Evolutionary conservation across 2,888 invertebrate species (phyloP).

Genomic region (Lithosia quadra): DNA sequence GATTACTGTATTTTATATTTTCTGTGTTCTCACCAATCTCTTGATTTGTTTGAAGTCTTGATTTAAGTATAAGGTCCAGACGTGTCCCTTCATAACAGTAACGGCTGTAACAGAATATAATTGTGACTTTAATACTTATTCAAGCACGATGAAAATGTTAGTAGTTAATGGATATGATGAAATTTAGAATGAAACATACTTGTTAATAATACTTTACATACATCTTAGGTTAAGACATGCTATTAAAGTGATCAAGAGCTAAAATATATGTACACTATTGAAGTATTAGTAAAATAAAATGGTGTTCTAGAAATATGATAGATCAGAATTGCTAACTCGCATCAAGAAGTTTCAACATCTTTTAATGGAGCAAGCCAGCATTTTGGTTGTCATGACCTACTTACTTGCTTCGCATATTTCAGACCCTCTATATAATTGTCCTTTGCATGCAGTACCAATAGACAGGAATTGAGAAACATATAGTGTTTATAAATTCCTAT

Average conservation of each 20-base stretch:
- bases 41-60: conserved; percentile 56
- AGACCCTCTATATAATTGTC: not conserved
- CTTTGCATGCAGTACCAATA: conserved; percentile 1
- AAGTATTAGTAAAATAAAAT: not conserved
- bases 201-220: not conserved
- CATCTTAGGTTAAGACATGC: conserved; percentile 34
- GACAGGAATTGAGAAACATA: not conserved
- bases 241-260: conserved; percentile 25
- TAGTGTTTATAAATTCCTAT: not conserved
- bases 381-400: not conserved
- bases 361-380: not conserved
- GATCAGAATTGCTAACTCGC: not conserved
- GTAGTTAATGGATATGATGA: conserved; percentile 24
- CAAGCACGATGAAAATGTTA: conserved; percentile 7
- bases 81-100: conserved; percentile 53
- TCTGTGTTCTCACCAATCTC: conserved; percentile 40
- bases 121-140: conserved; percentile 18
- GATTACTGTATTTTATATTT: conserved; percentile 29
- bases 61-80: conserved; percentile 66
- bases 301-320: not conserved
- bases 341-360: not conserved
- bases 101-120: conserved; percentile 62
- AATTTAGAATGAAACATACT: conserved; percentile 34
- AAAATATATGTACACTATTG: not conserved
- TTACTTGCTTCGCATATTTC: not conserved